A percentile compares a stretch with the other conserved stretches of the same genome.
Evolutionary conservation across 1,140 invertebrate species (phyloP).

Genomic region (Drosophila obscura): DNA sequence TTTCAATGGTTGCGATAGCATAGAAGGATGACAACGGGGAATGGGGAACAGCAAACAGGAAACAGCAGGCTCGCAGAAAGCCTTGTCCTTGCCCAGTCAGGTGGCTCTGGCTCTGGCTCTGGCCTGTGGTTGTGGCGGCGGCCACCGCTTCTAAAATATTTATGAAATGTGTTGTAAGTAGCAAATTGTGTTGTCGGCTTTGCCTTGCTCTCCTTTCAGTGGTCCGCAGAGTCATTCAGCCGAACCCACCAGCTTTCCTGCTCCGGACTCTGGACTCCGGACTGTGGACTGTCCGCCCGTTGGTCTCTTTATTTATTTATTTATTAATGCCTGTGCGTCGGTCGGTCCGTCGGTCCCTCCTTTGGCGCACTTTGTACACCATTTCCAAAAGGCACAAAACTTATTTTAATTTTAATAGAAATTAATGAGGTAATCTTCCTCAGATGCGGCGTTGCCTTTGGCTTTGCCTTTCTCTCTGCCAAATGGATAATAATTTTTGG

Average conservation of each 20-base stretch:
- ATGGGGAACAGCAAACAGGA: too few species aligned
- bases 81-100: too few species aligned
- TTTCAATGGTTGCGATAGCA: too few species aligned
- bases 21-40: too few species aligned
- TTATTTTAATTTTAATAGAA: constrained; percentile 67
- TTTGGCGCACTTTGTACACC: not conserved
- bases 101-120: too few species aligned
- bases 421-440: constrained; percentile 64
- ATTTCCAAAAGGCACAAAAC: constrained; percentile 47
- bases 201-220: constrained; percentile 30
- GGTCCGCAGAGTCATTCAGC: constrained; percentile 52
- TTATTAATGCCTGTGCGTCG: constrained; percentile 40
- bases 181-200: constrained; percentile 52
- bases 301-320: constrained; percentile 21
- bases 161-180: constrained; percentile 63
- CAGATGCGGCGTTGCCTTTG: constrained; percentile 3
- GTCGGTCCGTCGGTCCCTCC: too few species aligned
- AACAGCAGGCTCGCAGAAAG: too few species aligned
- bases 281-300: not conserved
- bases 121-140: too few species aligned
- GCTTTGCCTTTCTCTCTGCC: constrained; percentile 19
- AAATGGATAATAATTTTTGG: constrained; percentile 58
- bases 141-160: constrained; percentile 46
- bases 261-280: too few species aligned
- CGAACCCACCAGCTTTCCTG: not conserved